These are phyloP conservation scores for Dendrolimus kikuchii DNA, from an alignment of 1,140 invertebrate species.

Conservation along the genomic window DNA sequence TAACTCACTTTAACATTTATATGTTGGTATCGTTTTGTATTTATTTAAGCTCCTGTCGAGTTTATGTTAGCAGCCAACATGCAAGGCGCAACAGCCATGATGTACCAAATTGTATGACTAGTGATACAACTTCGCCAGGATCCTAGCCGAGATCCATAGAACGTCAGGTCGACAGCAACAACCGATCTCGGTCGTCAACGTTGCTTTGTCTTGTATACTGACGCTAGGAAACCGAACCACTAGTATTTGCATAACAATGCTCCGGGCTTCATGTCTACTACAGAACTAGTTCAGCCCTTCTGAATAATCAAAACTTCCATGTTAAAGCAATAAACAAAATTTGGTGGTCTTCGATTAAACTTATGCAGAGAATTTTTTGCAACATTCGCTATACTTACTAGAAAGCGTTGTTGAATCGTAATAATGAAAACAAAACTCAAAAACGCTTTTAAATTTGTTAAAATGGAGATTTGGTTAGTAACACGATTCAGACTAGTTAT, in stretches of 20 bases:
- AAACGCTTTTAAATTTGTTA: too few species aligned
- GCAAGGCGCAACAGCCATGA: conserved; percentile 1
- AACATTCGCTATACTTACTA: too few species aligned
- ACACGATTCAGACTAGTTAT: too few species aligned
- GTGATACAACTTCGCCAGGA: conserved; percentile 25
- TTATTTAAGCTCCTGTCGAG: neutral
- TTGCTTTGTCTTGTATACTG: conserved; percentile 61
- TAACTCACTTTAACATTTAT: too few species aligned
- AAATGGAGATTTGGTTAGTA: too few species aligned
- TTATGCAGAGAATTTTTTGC: too few species aligned
- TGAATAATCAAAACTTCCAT: conserved; percentile 14
- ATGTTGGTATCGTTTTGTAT: too few species aligned
- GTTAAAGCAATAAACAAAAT: conserved; percentile 3
- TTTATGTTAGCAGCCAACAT: conserved; percentile 3
- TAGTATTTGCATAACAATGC: conserved; percentile 65
- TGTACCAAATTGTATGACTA: neutral
- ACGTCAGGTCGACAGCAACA: conserved; percentile 44
- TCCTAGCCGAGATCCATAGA: conserved; percentile 36
- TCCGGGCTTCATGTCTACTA: conserved; percentile 47
- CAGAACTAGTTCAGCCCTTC: conserved; percentile 13
- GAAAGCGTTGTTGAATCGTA: too few species aligned
- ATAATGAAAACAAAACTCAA: too few species aligned
- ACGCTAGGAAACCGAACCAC: conserved; percentile 51
- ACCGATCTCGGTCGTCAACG: conserved; percentile 53
- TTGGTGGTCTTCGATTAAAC: too few species aligned